phyloP scores from a whole-genome alignment of 2,888 invertebrate species.

The Megastigmus dorsalis region DNA sequence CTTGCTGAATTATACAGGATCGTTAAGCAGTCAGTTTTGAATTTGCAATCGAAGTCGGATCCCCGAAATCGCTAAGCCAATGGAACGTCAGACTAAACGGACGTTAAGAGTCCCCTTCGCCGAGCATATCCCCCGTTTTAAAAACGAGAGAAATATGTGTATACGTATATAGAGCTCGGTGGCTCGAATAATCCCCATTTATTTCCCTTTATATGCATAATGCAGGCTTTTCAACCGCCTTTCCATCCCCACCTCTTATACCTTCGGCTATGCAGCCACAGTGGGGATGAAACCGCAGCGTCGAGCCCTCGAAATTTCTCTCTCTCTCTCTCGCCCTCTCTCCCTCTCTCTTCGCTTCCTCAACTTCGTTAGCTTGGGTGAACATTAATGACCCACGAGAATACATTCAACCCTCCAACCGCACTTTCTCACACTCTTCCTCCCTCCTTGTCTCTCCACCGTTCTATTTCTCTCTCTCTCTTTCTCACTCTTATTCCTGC shows the following conservation, averaged over 20 bases:
- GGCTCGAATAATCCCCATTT: conserved; percentile 62
- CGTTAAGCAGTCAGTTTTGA: too few species aligned
- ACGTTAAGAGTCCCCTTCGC: too few species aligned
- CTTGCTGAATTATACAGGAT: too few species aligned
- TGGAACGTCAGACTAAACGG: too few species aligned
- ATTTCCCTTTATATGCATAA: conserved; percentile 63
- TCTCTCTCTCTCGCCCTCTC: conserved; percentile 46
- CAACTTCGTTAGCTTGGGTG: conserved; percentile 64
- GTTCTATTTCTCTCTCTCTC: neutral
- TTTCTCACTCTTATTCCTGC: too few species aligned
- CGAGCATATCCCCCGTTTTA: too few species aligned
- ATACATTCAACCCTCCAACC: conserved; percentile 59
- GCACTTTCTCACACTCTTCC: too few species aligned
- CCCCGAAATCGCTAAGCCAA: too few species aligned
- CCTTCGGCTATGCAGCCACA: neutral
- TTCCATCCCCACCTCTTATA: too few species aligned
- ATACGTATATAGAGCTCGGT: too few species aligned
- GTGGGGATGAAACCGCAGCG: conserved; percentile 25
- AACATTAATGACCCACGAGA: conserved; percentile 68
- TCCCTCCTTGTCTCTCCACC: neutral
- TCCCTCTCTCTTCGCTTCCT: conserved; percentile 53
- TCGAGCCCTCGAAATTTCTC: conserved; percentile 19
- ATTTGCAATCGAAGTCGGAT: too few species aligned
- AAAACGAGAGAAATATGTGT: too few species aligned
- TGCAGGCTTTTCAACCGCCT: conserved; percentile 55